Evolutionary conservation across 2,797 vertebrate species (phyloP).

Genomic region (Oryzias sinensis): DNA sequence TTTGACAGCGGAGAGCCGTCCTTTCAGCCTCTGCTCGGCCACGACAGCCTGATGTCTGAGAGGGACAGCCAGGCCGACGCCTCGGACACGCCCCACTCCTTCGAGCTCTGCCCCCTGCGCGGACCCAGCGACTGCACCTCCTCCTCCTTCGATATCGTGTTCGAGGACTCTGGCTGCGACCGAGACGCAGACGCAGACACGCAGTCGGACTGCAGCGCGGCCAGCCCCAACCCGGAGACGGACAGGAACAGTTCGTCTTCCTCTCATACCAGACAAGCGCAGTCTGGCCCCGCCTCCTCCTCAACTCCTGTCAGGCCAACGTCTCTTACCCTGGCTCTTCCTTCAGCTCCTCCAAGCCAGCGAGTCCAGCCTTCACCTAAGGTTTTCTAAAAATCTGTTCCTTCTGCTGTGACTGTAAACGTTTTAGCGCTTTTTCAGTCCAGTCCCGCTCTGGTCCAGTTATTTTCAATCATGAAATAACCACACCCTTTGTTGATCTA

Average conservation of each 20-base stretch:
- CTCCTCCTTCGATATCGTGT: slow-evolving; percentile 94
- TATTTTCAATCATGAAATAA: too few relatives aligned
- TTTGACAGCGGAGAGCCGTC: slow-evolving; percentile 45
- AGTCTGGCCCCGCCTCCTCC: slow-evolving; percentile 43
- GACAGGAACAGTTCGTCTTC: slow-evolving; percentile 59
- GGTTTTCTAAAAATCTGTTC: slow-evolving; percentile 27
- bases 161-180: slow-evolving; percentile 96
- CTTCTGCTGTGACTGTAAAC: neutral
- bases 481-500: too few relatives aligned
- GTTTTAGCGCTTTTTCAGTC: neutral
- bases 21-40: slow-evolving; percentile 70
- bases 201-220: slow-evolving; percentile 38
- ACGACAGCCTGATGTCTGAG: slow-evolving; percentile 86
- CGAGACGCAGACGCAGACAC: slow-evolving; percentile 73
- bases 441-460: too few relatives aligned
- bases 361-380: slow-evolving; percentile 87
- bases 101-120: slow-evolving; percentile 80
- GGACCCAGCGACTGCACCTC: slow-evolving; percentile 87
- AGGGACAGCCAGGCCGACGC: slow-evolving; percentile 80
- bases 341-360: slow-evolving; percentile 51
- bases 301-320: slow-evolving; percentile 83
- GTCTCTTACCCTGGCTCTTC: slow-evolving; percentile 84
- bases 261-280: slow-evolving; percentile 37
- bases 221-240: slow-evolving; percentile 25
- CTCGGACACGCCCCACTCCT: slow-evolving; percentile 76